A percentile compares a stretch with the other conserved stretches of the same genome.
These are phyloP conservation scores for Periparus ater DNA, from an alignment of 2,797 vertebrate species.

Conservation along the genomic window DNA sequence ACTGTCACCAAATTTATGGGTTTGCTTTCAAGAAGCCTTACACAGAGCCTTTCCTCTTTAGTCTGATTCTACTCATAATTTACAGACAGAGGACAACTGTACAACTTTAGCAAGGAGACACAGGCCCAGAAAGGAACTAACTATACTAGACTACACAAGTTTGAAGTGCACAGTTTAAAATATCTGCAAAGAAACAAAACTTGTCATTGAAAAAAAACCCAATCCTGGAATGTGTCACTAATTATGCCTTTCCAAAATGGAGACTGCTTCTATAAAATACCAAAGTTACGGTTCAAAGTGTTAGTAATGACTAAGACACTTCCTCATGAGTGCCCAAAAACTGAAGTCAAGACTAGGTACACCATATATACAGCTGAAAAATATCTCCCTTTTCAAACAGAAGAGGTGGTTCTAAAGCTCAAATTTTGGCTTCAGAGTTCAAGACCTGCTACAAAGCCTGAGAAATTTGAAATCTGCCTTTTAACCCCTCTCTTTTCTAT, in stretches of 20 bases:
- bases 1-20: background rate
- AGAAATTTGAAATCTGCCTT: background rate
- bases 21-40: background rate
- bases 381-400: background rate
- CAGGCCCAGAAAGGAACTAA: background rate
- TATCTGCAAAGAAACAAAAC: background rate
- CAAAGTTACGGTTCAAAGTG: background rate
- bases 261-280: background rate
- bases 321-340: slow-evolving; percentile 6
- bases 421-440: slow-evolving; percentile 3
- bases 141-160: background rate
- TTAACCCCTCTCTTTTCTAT: background rate
- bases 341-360: background rate
- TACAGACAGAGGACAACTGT: slow-evolving; percentile 3
- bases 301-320: background rate
- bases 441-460: slow-evolving; percentile 1
- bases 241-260: background rate
- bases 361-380: background rate
- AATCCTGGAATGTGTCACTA: background rate
- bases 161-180: slow-evolving; percentile 3
- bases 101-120: background rate
- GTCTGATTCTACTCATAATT: background rate
- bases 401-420: slow-evolving; percentile 8
- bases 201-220: background rate
- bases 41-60: background rate